These are phyloP conservation scores for Nematolebias whitei DNA, from an alignment of 2,113 vertebrate genomes.

Conservation along the genomic window DNA sequence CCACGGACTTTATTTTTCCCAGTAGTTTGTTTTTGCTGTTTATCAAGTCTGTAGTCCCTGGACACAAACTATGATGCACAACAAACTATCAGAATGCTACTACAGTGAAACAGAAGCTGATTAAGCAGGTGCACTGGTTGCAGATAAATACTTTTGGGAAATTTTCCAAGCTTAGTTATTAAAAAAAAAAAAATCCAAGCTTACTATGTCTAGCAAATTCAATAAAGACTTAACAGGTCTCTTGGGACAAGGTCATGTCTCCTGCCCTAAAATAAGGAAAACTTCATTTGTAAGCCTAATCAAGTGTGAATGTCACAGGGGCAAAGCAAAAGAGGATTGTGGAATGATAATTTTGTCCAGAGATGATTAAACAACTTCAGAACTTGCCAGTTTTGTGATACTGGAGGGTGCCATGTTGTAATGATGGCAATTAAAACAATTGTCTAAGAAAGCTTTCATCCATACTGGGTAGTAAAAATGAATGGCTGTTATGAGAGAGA, in stretches of 20 bases:
- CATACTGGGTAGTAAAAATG: slow-evolving; percentile 33
- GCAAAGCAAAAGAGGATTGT: slow-evolving; percentile 27
- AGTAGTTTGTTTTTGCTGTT: neutral
- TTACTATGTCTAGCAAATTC: slow-evolving; percentile 50
- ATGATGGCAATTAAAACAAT: slow-evolving; percentile 67
- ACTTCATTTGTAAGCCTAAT: slow-evolving; percentile 73
- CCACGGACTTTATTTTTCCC: neutral
- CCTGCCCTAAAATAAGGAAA: slow-evolving; percentile 56
- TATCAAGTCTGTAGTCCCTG: neutral
- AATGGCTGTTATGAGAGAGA: slow-evolving; percentile 37
- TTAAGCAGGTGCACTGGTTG: slow-evolving; percentile 39
- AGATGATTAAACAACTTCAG: slow-evolving; percentile 37
- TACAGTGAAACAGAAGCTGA: slow-evolving; percentile 45
- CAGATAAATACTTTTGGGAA: slow-evolving; percentile 31
- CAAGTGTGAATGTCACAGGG: slow-evolving; percentile 64
- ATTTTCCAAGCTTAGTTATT: slow-evolving; percentile 29
- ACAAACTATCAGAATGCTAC: neutral
- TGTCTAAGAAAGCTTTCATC: slow-evolving; percentile 57
- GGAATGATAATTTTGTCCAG: slow-evolving; percentile 34
- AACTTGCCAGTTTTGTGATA: slow-evolving; percentile 37
- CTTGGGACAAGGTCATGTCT: slow-evolving; percentile 56
- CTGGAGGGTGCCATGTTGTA: slow-evolving; percentile 31
- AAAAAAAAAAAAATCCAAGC: neutral
- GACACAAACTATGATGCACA: neutral
- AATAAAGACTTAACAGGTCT: slow-evolving; percentile 67